A percentile compares a stretch with the other conserved stretches of the same genome.
These are phyloP conservation scores for Rhinolophus ferrumequinum DNA, from an alignment of 2,113 vertebrate genomes.

Conservation along the genomic window DNA sequence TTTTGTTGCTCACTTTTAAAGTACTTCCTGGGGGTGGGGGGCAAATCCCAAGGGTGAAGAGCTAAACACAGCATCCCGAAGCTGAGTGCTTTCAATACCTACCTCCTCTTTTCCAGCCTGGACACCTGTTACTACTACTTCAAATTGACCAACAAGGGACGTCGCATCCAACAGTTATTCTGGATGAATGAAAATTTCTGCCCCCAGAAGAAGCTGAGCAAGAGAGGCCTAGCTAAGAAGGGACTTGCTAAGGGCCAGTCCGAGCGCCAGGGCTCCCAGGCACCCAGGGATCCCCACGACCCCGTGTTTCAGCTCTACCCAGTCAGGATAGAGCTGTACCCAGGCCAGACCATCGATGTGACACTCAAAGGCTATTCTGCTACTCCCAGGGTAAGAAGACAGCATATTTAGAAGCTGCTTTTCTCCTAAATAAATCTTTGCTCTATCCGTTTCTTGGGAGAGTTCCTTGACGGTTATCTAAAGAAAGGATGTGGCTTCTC, in stretches of 20 bases:
- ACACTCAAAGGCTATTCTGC: constrained; percentile 87
- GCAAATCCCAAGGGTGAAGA: background rate
- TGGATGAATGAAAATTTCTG: constrained; percentile 86
- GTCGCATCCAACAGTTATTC: constrained; percentile 85
- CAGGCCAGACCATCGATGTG: constrained; percentile 86
- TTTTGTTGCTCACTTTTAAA: background rate
- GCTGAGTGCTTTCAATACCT: background rate
- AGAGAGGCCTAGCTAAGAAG: background rate
- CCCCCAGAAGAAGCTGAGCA: constrained; percentile 21
- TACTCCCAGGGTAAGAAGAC: constrained; percentile 85
- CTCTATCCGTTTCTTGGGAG: background rate
- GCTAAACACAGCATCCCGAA: background rate
- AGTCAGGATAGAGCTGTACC: constrained; percentile 83
- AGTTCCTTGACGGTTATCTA: constrained; percentile 49
- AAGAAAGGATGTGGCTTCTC: constrained; percentile 54
- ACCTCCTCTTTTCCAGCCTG: constrained; percentile 80
- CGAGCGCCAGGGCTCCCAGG: background rate
- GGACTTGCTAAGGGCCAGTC: background rate
- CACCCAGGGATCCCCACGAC: rapidly evolving
- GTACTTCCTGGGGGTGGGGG: background rate
- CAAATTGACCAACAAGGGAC: constrained; percentile 89
- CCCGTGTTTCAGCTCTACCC: constrained; percentile 89
- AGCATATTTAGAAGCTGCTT: background rate
- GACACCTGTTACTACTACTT: constrained; percentile 86
- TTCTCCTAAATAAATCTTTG: constrained; percentile 7